phyloP scores from a whole-genome alignment of 2,797 vertebrate genomes.

The Brachyalestes nurse region DNA sequence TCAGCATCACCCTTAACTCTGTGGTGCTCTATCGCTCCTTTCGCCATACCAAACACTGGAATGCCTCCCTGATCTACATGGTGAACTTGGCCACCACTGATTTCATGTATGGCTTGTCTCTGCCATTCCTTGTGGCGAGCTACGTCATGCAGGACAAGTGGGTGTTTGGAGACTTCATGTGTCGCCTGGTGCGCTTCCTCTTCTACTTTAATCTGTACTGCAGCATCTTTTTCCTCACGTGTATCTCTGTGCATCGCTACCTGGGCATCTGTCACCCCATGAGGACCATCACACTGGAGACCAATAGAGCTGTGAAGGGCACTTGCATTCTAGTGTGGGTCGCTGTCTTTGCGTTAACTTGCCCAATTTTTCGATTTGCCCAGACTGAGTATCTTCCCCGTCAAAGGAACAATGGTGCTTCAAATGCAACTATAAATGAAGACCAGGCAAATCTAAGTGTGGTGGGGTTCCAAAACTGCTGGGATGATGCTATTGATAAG shows the following conservation, averaged over 20 bases:
- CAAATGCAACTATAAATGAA: constrained; percentile 39
- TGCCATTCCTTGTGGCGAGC: constrained; percentile 85
- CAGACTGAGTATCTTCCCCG: constrained; percentile 74
- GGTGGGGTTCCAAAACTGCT: constrained; percentile 77
- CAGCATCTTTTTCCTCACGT: constrained; percentile 86
- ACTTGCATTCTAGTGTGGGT: constrained; percentile 81
- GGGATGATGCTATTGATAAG: constrained; percentile 83
- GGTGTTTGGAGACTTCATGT: constrained; percentile 87
- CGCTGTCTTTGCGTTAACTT: constrained; percentile 81
- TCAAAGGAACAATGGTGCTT: constrained; percentile 26
- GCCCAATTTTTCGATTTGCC: constrained; percentile 84
- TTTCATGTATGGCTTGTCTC: constrained; percentile 85
- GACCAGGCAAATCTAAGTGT: constrained; percentile 48
- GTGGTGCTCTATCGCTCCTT: constrained; percentile 82
- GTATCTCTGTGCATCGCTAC: constrained; percentile 83
- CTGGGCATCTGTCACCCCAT: constrained; percentile 86
- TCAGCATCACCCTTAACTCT: constrained; percentile 82
- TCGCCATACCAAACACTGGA: constrained; percentile 78
- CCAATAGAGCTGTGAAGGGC: constrained; percentile 77
- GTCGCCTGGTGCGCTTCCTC: constrained; percentile 84
- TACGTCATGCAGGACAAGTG: constrained; percentile 84
- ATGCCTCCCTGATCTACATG: constrained; percentile 86
- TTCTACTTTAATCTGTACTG: constrained; percentile 88
- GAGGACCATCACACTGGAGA: constrained; percentile 83
- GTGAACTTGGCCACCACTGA: constrained; percentile 85